Evolutionary conservation across 2,113 vertebrate species (phyloP), one percentile per base, ranked within the genome.

Genomic region (Camelus dromedarius): DNA sequence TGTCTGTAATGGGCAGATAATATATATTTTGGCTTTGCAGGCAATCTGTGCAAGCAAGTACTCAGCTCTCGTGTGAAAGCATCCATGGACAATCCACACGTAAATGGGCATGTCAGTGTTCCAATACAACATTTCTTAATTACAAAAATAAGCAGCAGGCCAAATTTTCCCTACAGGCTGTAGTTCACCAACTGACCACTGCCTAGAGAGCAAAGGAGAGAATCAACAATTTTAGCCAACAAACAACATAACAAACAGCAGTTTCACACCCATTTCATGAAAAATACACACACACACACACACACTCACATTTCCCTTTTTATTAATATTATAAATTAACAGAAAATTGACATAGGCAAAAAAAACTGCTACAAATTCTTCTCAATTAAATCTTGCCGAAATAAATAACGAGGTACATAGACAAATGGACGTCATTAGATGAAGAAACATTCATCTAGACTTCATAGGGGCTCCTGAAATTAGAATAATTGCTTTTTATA

Each of bases 351-450:
- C 8, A 60, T 15, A 77, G 67, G 32, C 67, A 66, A 77, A 84
- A 84, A 85, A 56, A 50, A n/a, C 19, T 83, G 10, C 16, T 16
- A 56, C 38, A 54, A 22, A 56, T 58, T 69, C 46, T 94, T 67
- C 32, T 91, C 28, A 96, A 83, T 46, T 70, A 73, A 48, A 66
- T 54, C 54, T 28, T 82, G 22, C 64, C 76, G 42, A 97, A 92
- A 69, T 56, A 20, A 80, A 38, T 81, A 62, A 46, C 10, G 64
- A 42, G 24, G 19, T 20, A 67, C 11, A 56, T 54, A 35, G 4
- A 70, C 19, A 28, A 56, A 38, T 11, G 28, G 46, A 77, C 52
- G 8, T 89, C 32, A 83, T 46, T n/a, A 75, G 30, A 81, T 76
- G 48, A 83, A 80, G 30, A 50, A 64, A 66, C 50, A 11, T 73